These are phyloP conservation scores for Ceramica pisi DNA, from an alignment of 2,888 invertebrate genomes.

Conservation along the genomic window DNA sequence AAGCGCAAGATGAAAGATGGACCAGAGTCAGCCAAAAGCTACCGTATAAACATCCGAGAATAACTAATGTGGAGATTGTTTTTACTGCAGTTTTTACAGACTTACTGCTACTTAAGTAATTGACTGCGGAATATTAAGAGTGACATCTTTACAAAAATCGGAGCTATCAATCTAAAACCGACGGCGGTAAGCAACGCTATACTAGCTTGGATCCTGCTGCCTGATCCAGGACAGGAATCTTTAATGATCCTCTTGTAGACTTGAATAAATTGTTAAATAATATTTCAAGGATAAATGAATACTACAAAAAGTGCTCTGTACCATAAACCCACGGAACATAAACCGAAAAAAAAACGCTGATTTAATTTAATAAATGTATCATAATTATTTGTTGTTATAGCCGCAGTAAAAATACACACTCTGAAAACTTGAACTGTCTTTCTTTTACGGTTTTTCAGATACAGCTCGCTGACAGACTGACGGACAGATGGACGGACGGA, in stretches of 20 bases:
- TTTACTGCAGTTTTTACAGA: not conserved
- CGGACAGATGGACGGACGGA: too few species aligned
- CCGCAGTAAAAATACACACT: too few species aligned
- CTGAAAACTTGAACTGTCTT: too few species aligned
- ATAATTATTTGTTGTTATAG: too few species aligned
- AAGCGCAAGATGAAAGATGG: not conserved
- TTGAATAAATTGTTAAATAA: not conserved
- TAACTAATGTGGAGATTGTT: not conserved
- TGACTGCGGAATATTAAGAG: not conserved
- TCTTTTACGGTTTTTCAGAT: too few species aligned
- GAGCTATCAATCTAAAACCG: not conserved
- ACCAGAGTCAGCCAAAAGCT: not conserved
- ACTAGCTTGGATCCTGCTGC: not conserved
- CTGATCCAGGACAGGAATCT: not conserved
- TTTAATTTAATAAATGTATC: too few species aligned
- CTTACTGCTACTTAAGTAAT: too few species aligned
- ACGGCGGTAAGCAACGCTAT: not conserved
- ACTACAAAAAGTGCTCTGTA: not conserved
- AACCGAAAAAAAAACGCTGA: too few species aligned
- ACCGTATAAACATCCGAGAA: not conserved
- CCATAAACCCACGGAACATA: too few species aligned
- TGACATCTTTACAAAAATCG: not conserved
- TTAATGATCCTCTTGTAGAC: not conserved
- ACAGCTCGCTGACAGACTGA: too few species aligned
- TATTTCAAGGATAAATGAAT: not conserved